Evolutionary conservation across 2,113 vertebrate genomes (phyloP).

Genomic region (Peromyscus maniculatus): DNA sequence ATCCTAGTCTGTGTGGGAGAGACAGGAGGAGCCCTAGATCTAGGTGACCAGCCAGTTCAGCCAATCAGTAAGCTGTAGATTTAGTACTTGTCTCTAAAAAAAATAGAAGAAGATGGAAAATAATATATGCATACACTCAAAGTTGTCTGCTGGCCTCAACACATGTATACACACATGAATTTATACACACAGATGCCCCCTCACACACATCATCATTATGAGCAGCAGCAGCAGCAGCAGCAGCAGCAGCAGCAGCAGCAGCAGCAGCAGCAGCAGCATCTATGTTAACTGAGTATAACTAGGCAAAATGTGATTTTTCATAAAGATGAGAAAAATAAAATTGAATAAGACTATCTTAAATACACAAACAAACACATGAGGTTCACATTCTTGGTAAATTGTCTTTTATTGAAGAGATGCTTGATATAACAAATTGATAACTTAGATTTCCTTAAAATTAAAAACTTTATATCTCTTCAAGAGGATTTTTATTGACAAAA

Average conservation of each 20-base stretch:
- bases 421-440: conserved; percentile 10
- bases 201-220: neutral
- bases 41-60: no score
- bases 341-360: neutral
- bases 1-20: neutral
- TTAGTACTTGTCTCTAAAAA: neutral
- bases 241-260: no score
- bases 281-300: neutral
- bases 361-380: neutral
- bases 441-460: conserved; percentile 14
- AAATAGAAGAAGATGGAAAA: neutral
- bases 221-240: no score
- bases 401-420: neutral
- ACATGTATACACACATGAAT: neutral
- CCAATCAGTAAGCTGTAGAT: neutral
- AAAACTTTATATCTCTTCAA: neutral
- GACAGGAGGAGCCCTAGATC: neutral
- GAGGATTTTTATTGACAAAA: neutral
- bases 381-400: conserved; percentile 26
- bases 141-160: neutral
- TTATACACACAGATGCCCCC: neutral
- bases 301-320: neutral
- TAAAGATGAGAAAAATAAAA: neutral
- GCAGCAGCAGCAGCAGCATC: neutral
- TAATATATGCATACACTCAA: neutral